phyloP scores from a whole-genome alignment of 2,113 vertebrate species.

The Cyanoliseus patagonus region DNA sequence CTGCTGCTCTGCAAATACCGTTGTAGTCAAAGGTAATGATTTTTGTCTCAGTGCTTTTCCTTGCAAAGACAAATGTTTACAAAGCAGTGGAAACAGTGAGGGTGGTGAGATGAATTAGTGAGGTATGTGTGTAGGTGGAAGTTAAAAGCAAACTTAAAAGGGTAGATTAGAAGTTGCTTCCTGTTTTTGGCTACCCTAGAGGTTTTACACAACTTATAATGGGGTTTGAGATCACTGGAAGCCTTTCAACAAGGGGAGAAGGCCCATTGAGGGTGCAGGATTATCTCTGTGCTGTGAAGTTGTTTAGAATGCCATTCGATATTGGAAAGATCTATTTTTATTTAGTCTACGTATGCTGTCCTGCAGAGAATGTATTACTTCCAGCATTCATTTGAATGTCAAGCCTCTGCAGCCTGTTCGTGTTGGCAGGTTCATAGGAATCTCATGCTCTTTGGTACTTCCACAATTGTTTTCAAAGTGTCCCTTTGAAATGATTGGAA shows the following conservation, averaged over 20 bases:
- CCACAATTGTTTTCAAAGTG: not conserved
- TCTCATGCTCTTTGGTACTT: not conserved
- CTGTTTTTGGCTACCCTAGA: conserved; percentile 36
- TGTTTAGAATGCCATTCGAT: not conserved
- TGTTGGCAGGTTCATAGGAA: not conserved
- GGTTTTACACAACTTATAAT: not conserved
- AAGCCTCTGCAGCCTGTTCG: not conserved
- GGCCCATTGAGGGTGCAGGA: fast-evolving
- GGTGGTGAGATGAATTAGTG: conserved; percentile 1
- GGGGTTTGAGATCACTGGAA: not conserved
- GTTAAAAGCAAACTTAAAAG: conserved; percentile 38
- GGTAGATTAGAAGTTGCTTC: conserved; percentile 43
- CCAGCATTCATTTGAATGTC: not conserved
- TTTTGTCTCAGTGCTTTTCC: not conserved
- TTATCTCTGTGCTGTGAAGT: not conserved
- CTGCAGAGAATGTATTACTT: not conserved
- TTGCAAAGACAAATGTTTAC: not conserved
- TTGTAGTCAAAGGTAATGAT: not conserved
- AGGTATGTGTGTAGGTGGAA: not conserved
- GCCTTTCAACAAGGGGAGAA: not conserved
- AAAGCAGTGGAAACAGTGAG: not conserved
- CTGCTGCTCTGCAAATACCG: not conserved
- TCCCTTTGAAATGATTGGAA: not conserved
- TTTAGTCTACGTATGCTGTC: not conserved
- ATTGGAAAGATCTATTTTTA: not conserved